phyloP scores from a whole-genome alignment of 2,113 vertebrate species.

The Symphodus melops region DNA sequence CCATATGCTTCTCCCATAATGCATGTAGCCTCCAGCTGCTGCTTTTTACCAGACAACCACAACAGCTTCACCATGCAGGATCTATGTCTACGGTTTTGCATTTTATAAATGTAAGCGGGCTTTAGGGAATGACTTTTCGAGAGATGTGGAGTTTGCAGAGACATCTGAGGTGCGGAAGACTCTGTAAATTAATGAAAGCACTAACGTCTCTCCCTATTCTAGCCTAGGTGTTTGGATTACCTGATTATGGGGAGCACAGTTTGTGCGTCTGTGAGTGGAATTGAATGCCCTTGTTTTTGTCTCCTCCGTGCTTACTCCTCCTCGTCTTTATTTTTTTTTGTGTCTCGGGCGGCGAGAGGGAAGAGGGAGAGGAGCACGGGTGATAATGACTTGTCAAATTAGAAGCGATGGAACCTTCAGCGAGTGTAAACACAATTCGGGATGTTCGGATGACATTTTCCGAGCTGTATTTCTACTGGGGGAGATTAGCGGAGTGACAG shows the following conservation, averaged over 20 bases:
- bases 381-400: slow-evolving; percentile 85
- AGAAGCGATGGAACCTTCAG: slow-evolving; percentile 81
- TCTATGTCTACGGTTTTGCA: slow-evolving; percentile 23
- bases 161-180: slow-evolving; percentile 16
- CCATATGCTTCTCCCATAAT: slow-evolving; percentile 21
- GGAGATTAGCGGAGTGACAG: slow-evolving; percentile 81
- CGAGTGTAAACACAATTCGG: slow-evolving; percentile 79
- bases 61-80: slow-evolving; percentile 19
- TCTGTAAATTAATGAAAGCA: slow-evolving; percentile 38
- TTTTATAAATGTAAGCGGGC: slow-evolving; percentile 30
- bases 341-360: slow-evolving; percentile 61
- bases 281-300: slow-evolving; percentile 64
- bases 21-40: slow-evolving; percentile 38
- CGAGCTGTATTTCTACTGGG: slow-evolving; percentile 79
- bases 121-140: slow-evolving; percentile 13
- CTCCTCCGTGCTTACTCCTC: slow-evolving; percentile 33
- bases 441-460: slow-evolving; percentile 81
- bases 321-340: slow-evolving; percentile 48
- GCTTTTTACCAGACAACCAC: slow-evolving; percentile 33
- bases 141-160: slow-evolving; percentile 32
- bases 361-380: slow-evolving; percentile 66
- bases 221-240: slow-evolving; percentile 50
- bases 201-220: slow-evolving; percentile 26
- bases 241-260: slow-evolving; percentile 42
- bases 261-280: slow-evolving; percentile 44